Evolutionary conservation across 2,888 invertebrate species (phyloP).

Genomic region (Steinernema hermaphroditum): DNA sequence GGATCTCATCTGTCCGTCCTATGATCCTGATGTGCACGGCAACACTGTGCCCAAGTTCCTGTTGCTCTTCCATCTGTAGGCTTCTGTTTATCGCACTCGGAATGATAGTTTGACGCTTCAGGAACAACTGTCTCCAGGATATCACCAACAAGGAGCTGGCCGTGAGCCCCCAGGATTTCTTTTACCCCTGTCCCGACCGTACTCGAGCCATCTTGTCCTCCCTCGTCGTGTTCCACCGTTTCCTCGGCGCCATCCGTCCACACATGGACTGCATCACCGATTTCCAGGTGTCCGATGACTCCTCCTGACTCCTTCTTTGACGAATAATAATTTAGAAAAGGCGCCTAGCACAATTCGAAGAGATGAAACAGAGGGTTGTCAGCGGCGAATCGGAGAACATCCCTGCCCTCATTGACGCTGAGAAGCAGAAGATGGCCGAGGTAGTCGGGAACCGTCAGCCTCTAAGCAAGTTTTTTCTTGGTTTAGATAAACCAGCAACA

Average conservation of each 20-base stretch:
- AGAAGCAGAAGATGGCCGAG: constrained; percentile 11
- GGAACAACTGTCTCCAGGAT: constrained; percentile 17
- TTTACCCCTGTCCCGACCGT: background rate
- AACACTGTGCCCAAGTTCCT: constrained; percentile 8
- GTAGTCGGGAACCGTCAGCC: background rate
- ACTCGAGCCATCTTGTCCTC: background rate
- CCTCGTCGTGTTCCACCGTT: constrained; percentile 8
- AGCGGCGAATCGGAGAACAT: background rate
- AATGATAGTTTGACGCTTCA: background rate
- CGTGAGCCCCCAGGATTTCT: background rate
- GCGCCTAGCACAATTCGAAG: background rate
- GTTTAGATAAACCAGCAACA: background rate
- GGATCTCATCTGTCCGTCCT: background rate
- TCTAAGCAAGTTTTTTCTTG: background rate
- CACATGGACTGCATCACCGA: constrained; percentile 1
- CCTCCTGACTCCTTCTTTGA: background rate
- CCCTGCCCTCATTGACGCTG: background rate
- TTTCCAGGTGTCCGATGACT: background rate
- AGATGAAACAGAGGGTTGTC: background rate
- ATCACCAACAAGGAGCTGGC: constrained; percentile 3
- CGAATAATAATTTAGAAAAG: background rate
- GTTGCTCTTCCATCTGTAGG: constrained; percentile 7
- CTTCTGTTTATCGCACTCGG: background rate
- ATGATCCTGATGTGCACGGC: constrained; percentile 4
- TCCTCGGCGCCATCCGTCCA: background rate